Conservation (phyloP, 2,113 vertebrate species). For the Ivindomyrus marchei region DNA sequence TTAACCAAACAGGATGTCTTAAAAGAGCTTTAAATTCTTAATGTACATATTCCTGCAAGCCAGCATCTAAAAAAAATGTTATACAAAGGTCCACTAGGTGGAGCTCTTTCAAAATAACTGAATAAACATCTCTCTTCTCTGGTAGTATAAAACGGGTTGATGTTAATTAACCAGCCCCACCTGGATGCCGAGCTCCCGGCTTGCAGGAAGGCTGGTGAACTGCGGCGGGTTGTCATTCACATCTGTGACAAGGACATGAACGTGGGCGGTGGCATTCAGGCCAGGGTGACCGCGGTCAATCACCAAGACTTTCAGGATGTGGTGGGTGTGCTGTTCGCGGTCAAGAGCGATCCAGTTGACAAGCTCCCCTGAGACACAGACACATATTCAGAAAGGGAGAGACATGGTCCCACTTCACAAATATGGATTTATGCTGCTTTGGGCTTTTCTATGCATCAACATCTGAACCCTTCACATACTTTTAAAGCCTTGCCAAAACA, state of each 20-base stretch:
- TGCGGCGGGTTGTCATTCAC: constrained; percentile 74
- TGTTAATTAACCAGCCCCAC: constrained; percentile 41
- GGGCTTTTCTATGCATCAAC: background rate
- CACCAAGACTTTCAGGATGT: constrained; percentile 71
- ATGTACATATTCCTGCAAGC: background rate
- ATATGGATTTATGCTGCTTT: background rate
- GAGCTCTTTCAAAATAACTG: constrained; percentile 33
- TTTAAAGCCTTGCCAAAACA: background rate
- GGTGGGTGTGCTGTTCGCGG: constrained; percentile 65
- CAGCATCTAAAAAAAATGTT: background rate
- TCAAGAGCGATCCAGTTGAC: constrained; percentile 78
- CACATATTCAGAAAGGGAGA: background rate
- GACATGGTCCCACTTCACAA: background rate
- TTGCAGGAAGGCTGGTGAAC: constrained; percentile 65
- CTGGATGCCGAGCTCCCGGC: constrained; percentile 62
- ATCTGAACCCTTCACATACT: background rate
- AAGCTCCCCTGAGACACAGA: constrained; percentile 71
- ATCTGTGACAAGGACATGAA: constrained; percentile 69
- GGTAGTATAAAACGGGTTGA: background rate
- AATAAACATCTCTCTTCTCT: background rate
- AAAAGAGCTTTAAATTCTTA: background rate
- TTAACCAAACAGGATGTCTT: background rate
- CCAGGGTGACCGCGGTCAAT: constrained; percentile 71
- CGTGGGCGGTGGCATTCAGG: constrained; percentile 60
- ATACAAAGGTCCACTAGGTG: constrained; percentile 43